Conservation (phyloP, 2,797 vertebrate genomes). For the Galago senegalensis region DNA sequence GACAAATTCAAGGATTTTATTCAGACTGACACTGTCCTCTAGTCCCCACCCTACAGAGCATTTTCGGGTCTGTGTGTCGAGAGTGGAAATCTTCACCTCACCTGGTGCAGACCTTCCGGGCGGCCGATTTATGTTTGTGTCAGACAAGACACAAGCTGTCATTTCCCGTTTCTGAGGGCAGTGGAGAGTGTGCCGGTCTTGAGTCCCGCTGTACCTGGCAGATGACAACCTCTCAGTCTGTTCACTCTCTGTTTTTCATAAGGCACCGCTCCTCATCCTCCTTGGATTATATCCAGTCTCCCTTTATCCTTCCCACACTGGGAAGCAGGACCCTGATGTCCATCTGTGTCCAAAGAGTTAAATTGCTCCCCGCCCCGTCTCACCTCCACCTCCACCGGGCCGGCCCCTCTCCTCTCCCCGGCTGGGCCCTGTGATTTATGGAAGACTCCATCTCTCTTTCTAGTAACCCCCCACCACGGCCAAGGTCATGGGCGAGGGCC, state of each 20-base stretch:
- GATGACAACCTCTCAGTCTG: conserved; percentile 72
- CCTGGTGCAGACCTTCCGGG: conserved; percentile 79
- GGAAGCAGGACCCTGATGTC: conserved; percentile 39
- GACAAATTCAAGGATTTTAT: conserved; percentile 72
- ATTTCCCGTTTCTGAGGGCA: conserved; percentile 78
- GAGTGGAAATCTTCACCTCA: conserved; percentile 75
- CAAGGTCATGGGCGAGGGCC: conserved; percentile 96
- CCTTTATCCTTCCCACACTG: background rate
- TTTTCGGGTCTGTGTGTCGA: conserved; percentile 77
- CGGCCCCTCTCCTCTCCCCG: conserved; percentile 80
- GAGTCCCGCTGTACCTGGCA: conserved; percentile 71
- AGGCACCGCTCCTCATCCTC: background rate
- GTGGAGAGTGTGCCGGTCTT: conserved; percentile 75
- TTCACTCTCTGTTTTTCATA: conserved; percentile 77
- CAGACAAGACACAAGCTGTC: conserved; percentile 81
- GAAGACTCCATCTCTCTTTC: conserved; percentile 94
- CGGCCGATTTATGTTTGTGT: conserved; percentile 84
- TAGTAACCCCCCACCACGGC: conserved; percentile 89
- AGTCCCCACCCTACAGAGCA: conserved; percentile 80
- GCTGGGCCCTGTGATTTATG: conserved; percentile 93
- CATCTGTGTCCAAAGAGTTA: conserved; percentile 86
- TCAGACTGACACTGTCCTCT: conserved; percentile 79
- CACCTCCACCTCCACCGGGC: conserved; percentile 68
- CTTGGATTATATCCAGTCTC: background rate
- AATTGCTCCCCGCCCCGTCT: conserved; percentile 57